Conservation (phyloP, 2,113 vertebrate genomes). For the Ceuthmochares aereus region DNA sequence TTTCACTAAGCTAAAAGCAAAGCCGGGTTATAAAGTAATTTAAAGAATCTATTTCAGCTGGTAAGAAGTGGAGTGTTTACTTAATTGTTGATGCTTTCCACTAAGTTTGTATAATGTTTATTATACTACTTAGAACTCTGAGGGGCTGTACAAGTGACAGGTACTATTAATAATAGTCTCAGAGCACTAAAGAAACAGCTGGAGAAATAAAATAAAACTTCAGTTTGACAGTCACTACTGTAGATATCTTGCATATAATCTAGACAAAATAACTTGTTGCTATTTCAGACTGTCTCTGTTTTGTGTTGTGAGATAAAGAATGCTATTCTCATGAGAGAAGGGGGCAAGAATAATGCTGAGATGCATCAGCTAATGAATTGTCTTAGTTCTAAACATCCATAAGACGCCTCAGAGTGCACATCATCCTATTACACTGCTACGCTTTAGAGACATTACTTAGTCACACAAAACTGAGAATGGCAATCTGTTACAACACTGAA, state of each 20-base stretch:
- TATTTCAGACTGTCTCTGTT: conserved; percentile 16
- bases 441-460: background rate
- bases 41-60: background rate
- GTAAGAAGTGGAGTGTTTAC: background rate
- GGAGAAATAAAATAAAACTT: background rate
- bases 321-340: background rate
- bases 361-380: background rate
- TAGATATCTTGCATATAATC: background rate
- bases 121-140: background rate
- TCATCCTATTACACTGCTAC: background rate
- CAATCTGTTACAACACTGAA: background rate
- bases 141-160: background rate
- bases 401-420: background rate
- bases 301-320: background rate
- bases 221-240: background rate
- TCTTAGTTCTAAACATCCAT: background rate
- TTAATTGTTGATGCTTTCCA: conserved; percentile 8
- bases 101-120: background rate
- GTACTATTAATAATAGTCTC: background rate
- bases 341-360: background rate
- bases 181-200: background rate
- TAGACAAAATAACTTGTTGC: conserved; percentile 23
- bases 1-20: background rate
- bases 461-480: background rate
- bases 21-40: background rate